phyloP scores from a whole-genome alignment of 2,797 vertebrate genomes.

The Nyctibius grandis region DNA sequence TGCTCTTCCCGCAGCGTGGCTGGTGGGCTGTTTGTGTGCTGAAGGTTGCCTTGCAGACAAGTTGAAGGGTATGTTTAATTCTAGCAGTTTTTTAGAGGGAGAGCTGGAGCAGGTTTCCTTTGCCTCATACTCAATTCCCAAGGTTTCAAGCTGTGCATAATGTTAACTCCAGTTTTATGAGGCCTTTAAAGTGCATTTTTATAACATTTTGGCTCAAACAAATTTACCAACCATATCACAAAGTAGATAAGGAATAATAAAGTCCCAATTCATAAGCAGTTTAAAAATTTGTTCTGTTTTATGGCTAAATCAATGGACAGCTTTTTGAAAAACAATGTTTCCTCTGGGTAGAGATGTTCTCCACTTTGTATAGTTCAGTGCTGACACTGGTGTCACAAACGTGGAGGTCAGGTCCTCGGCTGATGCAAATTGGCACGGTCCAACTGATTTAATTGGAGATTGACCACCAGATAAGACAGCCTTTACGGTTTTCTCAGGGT shows the following conservation, averaged over 20 bases:
- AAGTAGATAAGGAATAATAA: background rate
- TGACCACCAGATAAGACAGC: background rate
- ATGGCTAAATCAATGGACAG: background rate
- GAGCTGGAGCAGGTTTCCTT: background rate
- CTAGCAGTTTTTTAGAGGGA: background rate
- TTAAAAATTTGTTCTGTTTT: background rate
- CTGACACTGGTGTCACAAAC: background rate
- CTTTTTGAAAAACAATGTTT: background rate
- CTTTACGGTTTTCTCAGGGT: background rate
- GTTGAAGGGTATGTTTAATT: background rate
- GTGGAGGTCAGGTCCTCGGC: background rate
- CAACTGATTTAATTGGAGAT: background rate
- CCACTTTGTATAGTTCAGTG: background rate
- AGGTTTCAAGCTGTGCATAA: background rate
- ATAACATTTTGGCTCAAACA: background rate
- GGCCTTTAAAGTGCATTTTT: background rate
- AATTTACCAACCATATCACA: background rate
- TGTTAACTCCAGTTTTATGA: background rate
- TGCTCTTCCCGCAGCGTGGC: background rate
- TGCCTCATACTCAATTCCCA: background rate
- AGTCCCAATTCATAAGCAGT: background rate
- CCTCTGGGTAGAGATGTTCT: background rate
- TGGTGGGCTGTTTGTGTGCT: accelerated
- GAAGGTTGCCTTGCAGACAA: background rate
- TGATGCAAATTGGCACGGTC: background rate